A percentile compares a stretch with the other conserved stretches of the same genome.
phyloP scores from a whole-genome alignment of 1,140 invertebrate species.

The Brachionus calyciflorus region DNA sequence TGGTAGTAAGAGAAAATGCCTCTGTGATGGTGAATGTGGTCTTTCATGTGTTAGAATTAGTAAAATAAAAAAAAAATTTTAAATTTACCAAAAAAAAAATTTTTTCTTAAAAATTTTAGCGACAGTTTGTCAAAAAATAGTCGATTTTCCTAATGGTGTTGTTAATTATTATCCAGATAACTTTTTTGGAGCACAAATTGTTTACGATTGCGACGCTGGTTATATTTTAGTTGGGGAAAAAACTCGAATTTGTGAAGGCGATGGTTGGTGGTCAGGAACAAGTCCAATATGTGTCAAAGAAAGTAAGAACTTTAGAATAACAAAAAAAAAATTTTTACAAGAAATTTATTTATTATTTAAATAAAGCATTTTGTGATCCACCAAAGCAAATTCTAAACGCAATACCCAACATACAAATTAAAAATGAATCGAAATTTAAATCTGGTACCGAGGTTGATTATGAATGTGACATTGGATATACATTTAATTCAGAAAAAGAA shows the following conservation, averaged over 20 bases:
- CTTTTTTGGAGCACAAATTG: slow-evolving; percentile 57
- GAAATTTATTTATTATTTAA: neutral
- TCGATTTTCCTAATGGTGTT: slow-evolving; percentile 38
- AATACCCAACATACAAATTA: slow-evolving; percentile 26
- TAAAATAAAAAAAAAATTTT: slow-evolving; percentile 49
- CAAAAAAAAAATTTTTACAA: neutral
- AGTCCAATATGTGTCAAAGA: slow-evolving; percentile 53
- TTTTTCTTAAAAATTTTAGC: neutral
- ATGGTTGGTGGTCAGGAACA: slow-evolving; percentile 60
- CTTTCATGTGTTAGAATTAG: slow-evolving; percentile 91
- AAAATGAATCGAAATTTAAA: slow-evolving; percentile 35
- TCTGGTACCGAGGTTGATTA: slow-evolving; percentile 32
- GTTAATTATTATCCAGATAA: slow-evolving; percentile 51
- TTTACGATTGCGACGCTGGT: slow-evolving; percentile 60
- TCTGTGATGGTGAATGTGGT: slow-evolving; percentile 92
- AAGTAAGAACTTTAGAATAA: slow-evolving; percentile 4
- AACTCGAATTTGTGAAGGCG: slow-evolving; percentile 60
- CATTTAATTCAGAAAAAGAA: neutral
- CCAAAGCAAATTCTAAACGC: slow-evolving; percentile 1
- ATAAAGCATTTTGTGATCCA: slow-evolving; percentile 5
- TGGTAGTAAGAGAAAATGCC: slow-evolving; percentile 89
- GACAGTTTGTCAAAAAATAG: slow-evolving; percentile 36
- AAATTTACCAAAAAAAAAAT: neutral
- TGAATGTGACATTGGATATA: slow-evolving; percentile 39
- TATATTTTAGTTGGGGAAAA: slow-evolving; percentile 58